Evolutionary conservation across 2,797 vertebrate genomes (phyloP), one percentile per base, ranked within the genome.

Genomic region (Pteropus rufus): DNA sequence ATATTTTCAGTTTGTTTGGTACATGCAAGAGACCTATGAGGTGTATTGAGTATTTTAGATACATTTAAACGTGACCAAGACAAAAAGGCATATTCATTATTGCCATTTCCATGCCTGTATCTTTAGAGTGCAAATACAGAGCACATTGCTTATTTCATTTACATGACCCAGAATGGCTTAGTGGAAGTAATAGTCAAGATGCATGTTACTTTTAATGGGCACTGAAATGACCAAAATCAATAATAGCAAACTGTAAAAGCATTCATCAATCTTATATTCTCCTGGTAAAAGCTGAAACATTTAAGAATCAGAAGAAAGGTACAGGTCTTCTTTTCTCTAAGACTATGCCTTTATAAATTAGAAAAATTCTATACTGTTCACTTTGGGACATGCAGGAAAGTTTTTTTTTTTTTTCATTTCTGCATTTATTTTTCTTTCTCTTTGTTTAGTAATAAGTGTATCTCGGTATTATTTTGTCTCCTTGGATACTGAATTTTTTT

Each of bases 351-450:
- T 87, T 87, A 95, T 85, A 11, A 94, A 88, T 77, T 76, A 49
- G 41, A 52, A 72, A 60, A 64, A 64, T 83, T 41, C n/a, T 96
- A 83, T n/a, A 31, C 39, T 94, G 12, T 95, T 83, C 10, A 36
- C 11, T 65, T 89, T 96, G 76, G 0, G 3, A 64, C 11, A 77
- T 49, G 5, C 0, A 91, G 10, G n/a, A 44, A 52, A 62, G 3
- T 64, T 14, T 65, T 49, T 39, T 39, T 44, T 49, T 79, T 19
- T 64, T 73, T 62, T 39, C 3, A 81, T 15, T 36, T 79, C 85
- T 85, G n/a, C 65, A 70, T 39, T n/a, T 26, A 92, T 52, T 89
- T 91, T 97, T 95, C 21, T 93, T 97, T 96, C 34, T 64, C 67
- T 29, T 96, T 69, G 9, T n/a, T 89, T 75, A 96, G 56, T 81